Conservation (phyloP, 1,140 invertebrate species). For the Himalopsyche phryganea region DNA sequence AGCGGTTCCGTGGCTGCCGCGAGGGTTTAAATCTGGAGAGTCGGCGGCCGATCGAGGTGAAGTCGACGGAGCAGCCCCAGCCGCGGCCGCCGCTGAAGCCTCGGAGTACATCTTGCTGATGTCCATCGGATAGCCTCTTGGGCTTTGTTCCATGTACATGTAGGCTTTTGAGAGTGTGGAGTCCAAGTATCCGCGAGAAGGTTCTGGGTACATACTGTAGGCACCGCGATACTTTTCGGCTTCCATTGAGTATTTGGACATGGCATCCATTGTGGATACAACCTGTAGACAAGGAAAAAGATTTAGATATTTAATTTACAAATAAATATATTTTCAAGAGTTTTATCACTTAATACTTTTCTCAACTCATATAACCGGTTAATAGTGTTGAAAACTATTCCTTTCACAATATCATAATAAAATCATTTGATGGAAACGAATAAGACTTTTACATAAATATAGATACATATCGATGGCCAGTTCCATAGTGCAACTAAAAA, state of each 20-base stretch:
- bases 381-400: no score
- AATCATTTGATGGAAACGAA: no score
- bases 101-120: constrained; percentile 66
- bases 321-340: no score
- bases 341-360: no score
- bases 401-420: no score
- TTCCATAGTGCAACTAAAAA: no score
- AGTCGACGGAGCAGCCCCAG: constrained; percentile 45
- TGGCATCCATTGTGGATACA: constrained; percentile 70
- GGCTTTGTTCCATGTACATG: constrained; percentile 73
- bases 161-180: constrained; percentile 75
- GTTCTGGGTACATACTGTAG: constrained; percentile 68
- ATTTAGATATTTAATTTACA: no score
- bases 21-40: constrained; percentile 58
- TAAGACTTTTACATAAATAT: no score
- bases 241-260: constrained; percentile 72
- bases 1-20: constrained; percentile 48
- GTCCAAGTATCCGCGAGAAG: constrained; percentile 68
- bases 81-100: constrained; percentile 48
- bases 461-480: no score
- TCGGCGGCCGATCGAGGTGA: constrained; percentile 60
- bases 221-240: constrained; percentile 70
- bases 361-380: no score
- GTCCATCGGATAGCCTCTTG: constrained; percentile 60
- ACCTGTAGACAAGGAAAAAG: constrained; percentile 50